Evolutionary conservation across 1,140 invertebrate genomes (phyloP).

Genomic region (Bombus picipes): DNA sequence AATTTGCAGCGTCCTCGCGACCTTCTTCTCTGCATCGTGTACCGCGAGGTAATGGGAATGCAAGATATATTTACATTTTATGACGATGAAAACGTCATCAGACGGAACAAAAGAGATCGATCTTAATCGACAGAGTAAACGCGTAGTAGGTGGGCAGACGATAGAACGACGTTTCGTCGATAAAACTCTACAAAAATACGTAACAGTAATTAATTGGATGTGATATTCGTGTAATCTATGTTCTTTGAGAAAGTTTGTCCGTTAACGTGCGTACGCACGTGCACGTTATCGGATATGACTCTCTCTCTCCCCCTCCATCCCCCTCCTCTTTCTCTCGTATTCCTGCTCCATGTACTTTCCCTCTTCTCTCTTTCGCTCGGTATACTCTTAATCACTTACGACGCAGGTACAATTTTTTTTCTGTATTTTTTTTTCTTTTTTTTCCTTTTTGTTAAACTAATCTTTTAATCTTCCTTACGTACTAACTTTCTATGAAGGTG

Average conservation of each 20-base stretch:
- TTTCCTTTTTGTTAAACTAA: conserved; percentile 42
- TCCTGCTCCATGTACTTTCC: conserved; percentile 1
- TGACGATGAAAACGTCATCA: neutral
- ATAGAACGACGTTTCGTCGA: conserved; percentile 57
- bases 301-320: neutral
- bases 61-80: neutral
- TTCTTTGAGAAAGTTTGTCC: conserved; percentile 32
- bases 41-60: no score
- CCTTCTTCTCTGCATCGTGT: no score
- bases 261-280: conserved; percentile 8
- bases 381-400: conserved; percentile 63
- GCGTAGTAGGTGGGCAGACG: conserved; percentile 31
- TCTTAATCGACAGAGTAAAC: neutral
- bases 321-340: neutral
- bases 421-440: conserved; percentile 50
- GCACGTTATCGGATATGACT: neutral
- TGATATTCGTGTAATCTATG: conserved; percentile 45
- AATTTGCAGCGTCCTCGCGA: no score
- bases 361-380: conserved; percentile 11
- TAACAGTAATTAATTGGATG: conserved; percentile 58
- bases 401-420: conserved; percentile 73
- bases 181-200: conserved; percentile 69
- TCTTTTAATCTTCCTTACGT: conserved; percentile 35
- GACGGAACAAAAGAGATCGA: neutral
- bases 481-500: conserved; percentile 53